phyloP scores from a whole-genome alignment of 2,888 invertebrate genomes.

The Chrysotoxum bicinctum region DNA sequence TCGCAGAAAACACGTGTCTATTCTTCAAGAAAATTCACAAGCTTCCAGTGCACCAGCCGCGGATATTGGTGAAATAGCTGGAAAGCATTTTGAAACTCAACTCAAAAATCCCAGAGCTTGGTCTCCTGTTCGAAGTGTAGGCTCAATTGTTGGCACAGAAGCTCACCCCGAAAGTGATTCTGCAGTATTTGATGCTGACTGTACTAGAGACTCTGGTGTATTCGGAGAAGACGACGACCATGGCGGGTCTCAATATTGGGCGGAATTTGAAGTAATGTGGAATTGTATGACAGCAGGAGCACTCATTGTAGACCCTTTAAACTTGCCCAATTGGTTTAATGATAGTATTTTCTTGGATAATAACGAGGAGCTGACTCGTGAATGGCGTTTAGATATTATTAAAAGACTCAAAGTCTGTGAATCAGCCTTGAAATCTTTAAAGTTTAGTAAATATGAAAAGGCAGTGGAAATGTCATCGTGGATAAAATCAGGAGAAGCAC shows the following conservation, averaged over 20 bases:
- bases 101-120: slow-evolving; percentile 91
- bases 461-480: slow-evolving; percentile 93
- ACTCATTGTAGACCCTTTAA: slow-evolving; percentile 87
- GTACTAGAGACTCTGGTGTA: slow-evolving; percentile 87
- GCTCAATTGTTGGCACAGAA: slow-evolving; percentile 91
- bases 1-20: slow-evolving; percentile 77
- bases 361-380: slow-evolving; percentile 86
- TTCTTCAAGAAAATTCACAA: slow-evolving; percentile 76
- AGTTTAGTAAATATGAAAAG: slow-evolving; percentile 86
- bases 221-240: slow-evolving; percentile 90
- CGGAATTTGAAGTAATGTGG: slow-evolving; percentile 91
- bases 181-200: slow-evolving; percentile 89
- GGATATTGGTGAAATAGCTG: slow-evolving; percentile 83
- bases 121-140: slow-evolving; percentile 94
- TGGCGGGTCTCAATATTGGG: slow-evolving; percentile 87
- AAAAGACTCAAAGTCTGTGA: slow-evolving; percentile 86
- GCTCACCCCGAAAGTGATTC: slow-evolving; percentile 93
- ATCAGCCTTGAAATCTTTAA: slow-evolving; percentile 81
- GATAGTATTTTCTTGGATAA: slow-evolving; percentile 82
- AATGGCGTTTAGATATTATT: slow-evolving; percentile 90
- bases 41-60: slow-evolving; percentile 80
- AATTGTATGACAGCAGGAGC: slow-evolving; percentile 91
- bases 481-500: slow-evolving; percentile 91
- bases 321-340: slow-evolving; percentile 90
- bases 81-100: slow-evolving; percentile 87